Evolutionary conservation across 2,797 vertebrate species (phyloP).

Genomic region (Meriones psammophilus): DNA sequence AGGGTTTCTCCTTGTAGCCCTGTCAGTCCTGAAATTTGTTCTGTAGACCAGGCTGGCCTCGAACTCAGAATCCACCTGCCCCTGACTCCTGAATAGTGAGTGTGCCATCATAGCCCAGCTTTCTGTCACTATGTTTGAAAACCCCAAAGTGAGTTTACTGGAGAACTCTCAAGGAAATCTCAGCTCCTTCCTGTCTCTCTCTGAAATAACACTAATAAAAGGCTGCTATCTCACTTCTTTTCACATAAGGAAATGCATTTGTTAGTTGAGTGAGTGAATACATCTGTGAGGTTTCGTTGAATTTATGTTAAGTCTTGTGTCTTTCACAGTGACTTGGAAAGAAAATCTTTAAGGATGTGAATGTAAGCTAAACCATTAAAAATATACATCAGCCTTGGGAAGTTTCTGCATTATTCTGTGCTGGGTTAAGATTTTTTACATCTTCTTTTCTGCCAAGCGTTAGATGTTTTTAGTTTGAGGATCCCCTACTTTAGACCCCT

Average conservation of each 20-base stretch:
- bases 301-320: neutral
- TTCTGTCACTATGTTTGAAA: neutral
- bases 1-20: neutral
- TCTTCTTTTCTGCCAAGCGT: slow-evolving; percentile 31
- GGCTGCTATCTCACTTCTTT: slow-evolving; percentile 15
- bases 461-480: slow-evolving; percentile 64
- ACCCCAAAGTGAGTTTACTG: slow-evolving; percentile 35
- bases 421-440: slow-evolving; percentile 50
- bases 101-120: neutral
- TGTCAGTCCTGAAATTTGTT: neutral
- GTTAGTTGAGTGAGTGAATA: slow-evolving; percentile 7
- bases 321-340: neutral
- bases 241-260: slow-evolving; percentile 35
- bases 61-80: neutral
- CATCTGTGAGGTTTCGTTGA: slow-evolving; percentile 26
- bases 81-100: neutral
- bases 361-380: slow-evolving; percentile 47
- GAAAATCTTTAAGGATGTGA: slow-evolving; percentile 43
- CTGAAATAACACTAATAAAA: neutral
- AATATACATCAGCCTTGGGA: neutral
- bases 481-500: neutral
- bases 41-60: neutral
- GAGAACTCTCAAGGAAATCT: neutral
- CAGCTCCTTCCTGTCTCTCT: neutral
- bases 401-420: slow-evolving; percentile 39